These are phyloP conservation scores for Eptesicus fuscus DNA, from an alignment of 2,113 vertebrate species.

Conservation along the genomic window DNA sequence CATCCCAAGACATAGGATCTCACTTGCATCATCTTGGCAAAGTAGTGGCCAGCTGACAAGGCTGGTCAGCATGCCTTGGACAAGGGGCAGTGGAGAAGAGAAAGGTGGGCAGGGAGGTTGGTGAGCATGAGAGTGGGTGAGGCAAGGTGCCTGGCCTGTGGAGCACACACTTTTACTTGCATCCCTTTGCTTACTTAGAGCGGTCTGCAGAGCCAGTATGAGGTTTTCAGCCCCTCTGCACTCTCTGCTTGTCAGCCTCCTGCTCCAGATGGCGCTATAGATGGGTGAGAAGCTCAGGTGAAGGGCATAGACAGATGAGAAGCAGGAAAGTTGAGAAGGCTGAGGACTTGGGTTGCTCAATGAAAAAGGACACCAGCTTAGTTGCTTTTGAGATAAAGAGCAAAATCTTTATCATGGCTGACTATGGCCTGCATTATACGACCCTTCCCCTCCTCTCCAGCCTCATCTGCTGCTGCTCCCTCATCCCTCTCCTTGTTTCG, in stretches of 20 bases:
- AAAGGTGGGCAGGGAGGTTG: not conserved
- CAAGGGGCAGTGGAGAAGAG: not conserved
- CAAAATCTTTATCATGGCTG: not conserved
- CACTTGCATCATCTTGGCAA: not conserved
- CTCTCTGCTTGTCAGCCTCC: not conserved
- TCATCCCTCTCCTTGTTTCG: not conserved
- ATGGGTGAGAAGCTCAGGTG: not conserved
- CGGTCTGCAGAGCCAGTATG: not conserved
- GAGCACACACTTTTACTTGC: not conserved
- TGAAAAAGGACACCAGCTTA: not conserved
- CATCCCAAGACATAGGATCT: not conserved
- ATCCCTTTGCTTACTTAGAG: not conserved
- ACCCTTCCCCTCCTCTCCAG: not conserved
- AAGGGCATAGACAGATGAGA: accelerated
- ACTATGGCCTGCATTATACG: no score
- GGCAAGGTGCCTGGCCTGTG: not conserved
- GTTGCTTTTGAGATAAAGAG: not conserved
- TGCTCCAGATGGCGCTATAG: accelerated
- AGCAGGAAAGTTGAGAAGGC: not conserved
- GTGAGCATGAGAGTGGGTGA: not conserved
- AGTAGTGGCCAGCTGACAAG: not conserved
- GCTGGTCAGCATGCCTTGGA: not conserved
- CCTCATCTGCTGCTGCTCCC: not conserved
- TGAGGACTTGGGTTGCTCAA: not conserved
- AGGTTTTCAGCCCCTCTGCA: not conserved